Conservation (phyloP, 2,797 vertebrate species). For the Scolopax bukidnonensis region DNA sequence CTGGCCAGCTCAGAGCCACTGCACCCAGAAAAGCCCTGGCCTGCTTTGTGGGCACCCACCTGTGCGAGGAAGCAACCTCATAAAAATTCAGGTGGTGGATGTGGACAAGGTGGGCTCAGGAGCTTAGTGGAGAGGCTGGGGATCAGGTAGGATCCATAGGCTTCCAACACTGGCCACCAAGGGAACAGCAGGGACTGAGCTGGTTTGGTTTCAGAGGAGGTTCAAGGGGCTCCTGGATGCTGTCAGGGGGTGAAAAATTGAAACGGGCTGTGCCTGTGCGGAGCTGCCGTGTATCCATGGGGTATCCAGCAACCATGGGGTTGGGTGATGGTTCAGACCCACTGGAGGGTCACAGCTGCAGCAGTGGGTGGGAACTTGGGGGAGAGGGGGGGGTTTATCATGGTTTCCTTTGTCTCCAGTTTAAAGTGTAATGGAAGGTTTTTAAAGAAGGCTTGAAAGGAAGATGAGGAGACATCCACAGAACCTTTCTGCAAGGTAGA, state of each 20-base stretch:
- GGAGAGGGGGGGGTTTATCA: background rate
- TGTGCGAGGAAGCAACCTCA: background rate
- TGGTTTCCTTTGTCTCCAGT: background rate
- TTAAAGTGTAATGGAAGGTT: background rate
- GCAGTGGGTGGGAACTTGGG: background rate
- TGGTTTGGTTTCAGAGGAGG: background rate
- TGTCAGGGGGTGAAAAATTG: fast-evolving
- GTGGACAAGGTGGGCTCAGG: background rate
- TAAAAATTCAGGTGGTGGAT: background rate
- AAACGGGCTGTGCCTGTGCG: background rate
- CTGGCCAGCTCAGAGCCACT: background rate
- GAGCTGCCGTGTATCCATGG: background rate
- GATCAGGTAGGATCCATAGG: background rate
- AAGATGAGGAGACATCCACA: background rate
- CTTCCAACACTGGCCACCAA: background rate
- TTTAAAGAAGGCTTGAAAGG: background rate
- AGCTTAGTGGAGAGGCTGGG: background rate
- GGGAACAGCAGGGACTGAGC: background rate
- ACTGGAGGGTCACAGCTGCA: background rate
- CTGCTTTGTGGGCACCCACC: background rate
- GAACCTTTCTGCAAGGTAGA: background rate
- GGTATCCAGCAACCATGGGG: background rate
- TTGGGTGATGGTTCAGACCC: background rate
- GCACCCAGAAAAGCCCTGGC: background rate
- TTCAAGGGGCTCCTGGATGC: background rate